Evolutionary conservation across 2,113 vertebrate genomes (phyloP).

Genomic region (Felis catus): DNA sequence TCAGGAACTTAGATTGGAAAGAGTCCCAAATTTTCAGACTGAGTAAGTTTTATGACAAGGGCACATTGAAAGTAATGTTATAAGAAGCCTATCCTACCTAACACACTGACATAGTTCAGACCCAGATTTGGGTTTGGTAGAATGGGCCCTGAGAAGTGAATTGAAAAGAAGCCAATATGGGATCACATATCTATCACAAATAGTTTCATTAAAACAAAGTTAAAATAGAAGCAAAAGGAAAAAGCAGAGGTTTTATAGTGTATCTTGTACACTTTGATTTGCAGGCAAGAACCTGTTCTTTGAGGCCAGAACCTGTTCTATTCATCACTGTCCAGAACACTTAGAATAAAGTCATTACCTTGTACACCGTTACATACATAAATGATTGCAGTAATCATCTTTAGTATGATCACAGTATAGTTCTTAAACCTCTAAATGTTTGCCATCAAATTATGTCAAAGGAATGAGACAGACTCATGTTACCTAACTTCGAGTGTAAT

Average conservation of each 20-base stretch:
- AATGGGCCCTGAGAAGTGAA: accelerated
- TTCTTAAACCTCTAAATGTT: background rate
- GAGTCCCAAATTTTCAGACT: background rate
- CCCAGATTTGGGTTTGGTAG: background rate
- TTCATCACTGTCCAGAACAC: background rate
- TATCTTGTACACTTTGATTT: background rate
- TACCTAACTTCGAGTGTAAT: background rate
- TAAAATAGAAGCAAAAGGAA: background rate
- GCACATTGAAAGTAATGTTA: background rate
- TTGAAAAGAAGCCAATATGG: background rate
- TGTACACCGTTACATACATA: background rate
- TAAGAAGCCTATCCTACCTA: background rate
- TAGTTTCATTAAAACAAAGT: background rate
- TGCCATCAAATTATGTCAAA: background rate
- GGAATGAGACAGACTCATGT: background rate
- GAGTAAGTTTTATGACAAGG: background rate
- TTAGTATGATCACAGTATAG: background rate
- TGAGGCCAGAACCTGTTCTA: background rate
- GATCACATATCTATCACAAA: background rate
- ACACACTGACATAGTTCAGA: background rate
- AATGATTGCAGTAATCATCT: background rate
- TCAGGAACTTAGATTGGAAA: background rate
- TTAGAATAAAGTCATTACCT: background rate
- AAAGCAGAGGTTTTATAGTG: background rate
- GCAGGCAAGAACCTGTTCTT: background rate